Evolutionary conservation across 2,113 vertebrate species (phyloP), one percentile per base, ranked within the genome.

Genomic region (Chionomys nivalis): DNA sequence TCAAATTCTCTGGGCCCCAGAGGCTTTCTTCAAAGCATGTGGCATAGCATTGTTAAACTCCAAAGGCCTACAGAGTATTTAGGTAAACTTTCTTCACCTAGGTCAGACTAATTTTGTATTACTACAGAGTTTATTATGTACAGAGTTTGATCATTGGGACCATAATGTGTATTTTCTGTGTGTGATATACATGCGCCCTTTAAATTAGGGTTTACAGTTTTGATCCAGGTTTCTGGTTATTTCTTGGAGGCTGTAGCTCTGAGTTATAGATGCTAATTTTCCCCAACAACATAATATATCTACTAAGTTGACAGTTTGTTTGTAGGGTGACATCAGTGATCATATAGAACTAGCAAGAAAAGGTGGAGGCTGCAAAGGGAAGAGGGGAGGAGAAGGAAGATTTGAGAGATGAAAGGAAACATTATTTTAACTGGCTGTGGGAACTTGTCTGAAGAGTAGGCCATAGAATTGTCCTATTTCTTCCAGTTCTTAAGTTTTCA

Each of bases 1-100:
- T 89, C 85, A 44, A 96, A 73, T 49, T 95, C 49, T 89, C 83
- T 97, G 65, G 36, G 39, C 75, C 31, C 95, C 70, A 86, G 87
- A 91, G 89, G 93, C 81, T 52, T 91, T 36, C 44, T 77, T 92
- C 78, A 44, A 82, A 82, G 55, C 19, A 12, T 75, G 14, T 75
- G 87, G 73, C 70, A 17, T 52, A 49, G 61, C 44, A 63, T 17
- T 13, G 83, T 90, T 39, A 47, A 92, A 11, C 44, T 70, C 55
- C 76, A 75, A 87, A 87, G 58, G 7, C 42, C 42, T 94, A 1
- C 24, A 81, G 81, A 85, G n/a, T 19, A 49, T 68, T 73, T 66
- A 65, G 55, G 26, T 72, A 36, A 78, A 70, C 42, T 75, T 87
- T 83, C 9, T 96, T 82, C 72, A 47, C 7, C 5, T 12, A 93